These are phyloP conservation scores for Dicyrtoma fusca DNA, from an alignment of 2,888 invertebrate species.

Conservation along the genomic window DNA sequence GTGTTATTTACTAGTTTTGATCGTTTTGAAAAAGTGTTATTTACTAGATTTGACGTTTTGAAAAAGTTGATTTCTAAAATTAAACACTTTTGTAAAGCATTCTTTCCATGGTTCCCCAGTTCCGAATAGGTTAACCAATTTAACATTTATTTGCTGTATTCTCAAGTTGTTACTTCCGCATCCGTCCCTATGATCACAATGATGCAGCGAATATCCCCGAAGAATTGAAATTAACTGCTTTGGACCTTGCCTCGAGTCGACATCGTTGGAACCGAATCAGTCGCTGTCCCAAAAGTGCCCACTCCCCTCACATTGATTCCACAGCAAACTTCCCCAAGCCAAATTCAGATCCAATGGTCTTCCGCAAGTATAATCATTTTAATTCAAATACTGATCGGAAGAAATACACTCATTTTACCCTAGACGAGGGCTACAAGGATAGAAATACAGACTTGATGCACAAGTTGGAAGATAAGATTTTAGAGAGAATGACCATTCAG, in stretches of 20 bases:
- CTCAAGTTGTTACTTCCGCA: slow-evolving; percentile 47
- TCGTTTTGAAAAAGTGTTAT: no score
- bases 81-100: no score
- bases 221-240: slow-evolving; percentile 47
- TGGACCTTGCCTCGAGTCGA: slow-evolving; percentile 46
- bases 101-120: no score
- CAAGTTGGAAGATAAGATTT: slow-evolving; percentile 53
- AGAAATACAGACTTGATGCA: slow-evolving; percentile 39
- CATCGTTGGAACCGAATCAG: slow-evolving; percentile 48
- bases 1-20: no score
- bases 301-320: background rate
- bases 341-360: slow-evolving; percentile 20
- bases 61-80: no score
- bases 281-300: slow-evolving; percentile 35
- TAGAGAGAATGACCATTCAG: slow-evolving; percentile 55
- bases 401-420: background rate
- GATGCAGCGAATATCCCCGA: slow-evolving; percentile 48
- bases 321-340: background rate
- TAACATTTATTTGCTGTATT: no score
- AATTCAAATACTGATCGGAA: slow-evolving; percentile 11
- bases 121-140: no score
- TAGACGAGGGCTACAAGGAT: slow-evolving; percentile 31
- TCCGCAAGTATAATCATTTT: slow-evolving; percentile 6
- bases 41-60: no score
- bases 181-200: slow-evolving; percentile 53